Percentiles rank a stretch among this genome's conserved stretches.
Conservation (phyloP, 92 coral and sea anemone genomes). For the Paragorgia papillata region DNA sequence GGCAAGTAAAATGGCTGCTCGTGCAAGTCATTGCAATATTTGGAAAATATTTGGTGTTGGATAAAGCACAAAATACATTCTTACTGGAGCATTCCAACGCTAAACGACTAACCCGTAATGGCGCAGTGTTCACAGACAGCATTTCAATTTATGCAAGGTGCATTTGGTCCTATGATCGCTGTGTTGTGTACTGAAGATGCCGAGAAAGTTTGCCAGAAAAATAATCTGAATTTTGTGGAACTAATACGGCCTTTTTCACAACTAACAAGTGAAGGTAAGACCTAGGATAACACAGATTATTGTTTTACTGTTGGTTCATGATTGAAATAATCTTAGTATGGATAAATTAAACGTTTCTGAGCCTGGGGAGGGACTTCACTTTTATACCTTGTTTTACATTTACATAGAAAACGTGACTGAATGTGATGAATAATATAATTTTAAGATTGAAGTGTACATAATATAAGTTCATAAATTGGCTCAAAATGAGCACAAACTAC, state of each 20-base stretch:
- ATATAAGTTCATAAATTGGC: too few species aligned
- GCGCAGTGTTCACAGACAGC: constrained; percentile 97
- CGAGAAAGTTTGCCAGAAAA: constrained; percentile 86
- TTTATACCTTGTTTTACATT: too few species aligned
- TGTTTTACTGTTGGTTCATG: too few species aligned
- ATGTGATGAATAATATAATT: too few species aligned
- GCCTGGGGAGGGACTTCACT: too few species aligned
- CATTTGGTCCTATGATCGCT: constrained; percentile 93
- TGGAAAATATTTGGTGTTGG: background rate
- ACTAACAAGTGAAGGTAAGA: constrained; percentile 94
- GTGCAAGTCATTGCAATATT: background rate
- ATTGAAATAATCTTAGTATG: too few species aligned
- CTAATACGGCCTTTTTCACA: constrained; percentile 96
- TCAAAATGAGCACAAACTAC: too few species aligned
- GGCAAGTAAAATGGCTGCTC: background rate
- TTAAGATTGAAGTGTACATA: too few species aligned
- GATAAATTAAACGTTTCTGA: too few species aligned
- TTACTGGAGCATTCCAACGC: background rate
- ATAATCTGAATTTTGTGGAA: constrained; percentile 88
- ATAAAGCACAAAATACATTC: background rate
- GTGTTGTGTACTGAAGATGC: constrained; percentile 98
- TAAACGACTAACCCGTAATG: constrained; percentile 52
- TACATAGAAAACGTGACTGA: too few species aligned
- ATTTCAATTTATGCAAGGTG: constrained; percentile 86
- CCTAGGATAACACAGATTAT: background rate